phyloP scores from a whole-genome alignment of 1,140 invertebrate species.

The Saccostrea echinata region DNA sequence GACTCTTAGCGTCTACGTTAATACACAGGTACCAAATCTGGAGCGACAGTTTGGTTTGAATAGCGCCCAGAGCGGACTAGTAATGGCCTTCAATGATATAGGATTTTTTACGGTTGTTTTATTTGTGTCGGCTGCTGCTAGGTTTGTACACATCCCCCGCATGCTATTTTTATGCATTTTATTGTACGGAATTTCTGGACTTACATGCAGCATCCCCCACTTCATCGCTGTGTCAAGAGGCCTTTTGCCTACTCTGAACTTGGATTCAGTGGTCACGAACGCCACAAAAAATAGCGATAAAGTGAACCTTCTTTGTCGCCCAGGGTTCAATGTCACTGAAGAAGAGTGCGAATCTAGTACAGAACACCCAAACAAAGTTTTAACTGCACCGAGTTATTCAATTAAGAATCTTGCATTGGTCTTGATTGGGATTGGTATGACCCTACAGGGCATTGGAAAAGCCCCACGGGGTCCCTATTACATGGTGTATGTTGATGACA shows the following conservation, averaged over 20 bases:
- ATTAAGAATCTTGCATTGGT: conserved; percentile 35
- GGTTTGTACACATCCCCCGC: conserved; percentile 61
- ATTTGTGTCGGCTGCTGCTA: conserved; percentile 16
- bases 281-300: too few relatives aligned
- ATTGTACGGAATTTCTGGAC: neutral
- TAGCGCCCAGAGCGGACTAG: conserved; percentile 60
- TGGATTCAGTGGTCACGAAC: too few relatives aligned
- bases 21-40: conserved; percentile 63
- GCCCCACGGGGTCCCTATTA: conserved; percentile 59
- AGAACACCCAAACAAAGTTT: neutral
- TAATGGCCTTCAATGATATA: conserved; percentile 63
- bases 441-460: conserved; percentile 65
- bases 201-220: conserved; percentile 52
- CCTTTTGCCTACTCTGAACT: too few relatives aligned
- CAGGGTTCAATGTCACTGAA: too few relatives aligned
- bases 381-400: conserved; percentile 6
- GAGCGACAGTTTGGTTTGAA: conserved; percentile 66
- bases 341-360: neutral
- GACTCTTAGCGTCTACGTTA: conserved; percentile 50
- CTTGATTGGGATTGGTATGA: conserved; percentile 58
- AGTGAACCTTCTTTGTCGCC: too few relatives aligned
- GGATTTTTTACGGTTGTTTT: conserved; percentile 57
- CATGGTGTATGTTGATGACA: conserved; percentile 66
- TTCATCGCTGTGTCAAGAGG: too few relatives aligned
- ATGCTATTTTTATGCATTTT: conserved; percentile 48